Evolutionary conservation across 2,888 invertebrate genomes (phyloP).

Genomic region (Drosophila helvetica): DNA sequence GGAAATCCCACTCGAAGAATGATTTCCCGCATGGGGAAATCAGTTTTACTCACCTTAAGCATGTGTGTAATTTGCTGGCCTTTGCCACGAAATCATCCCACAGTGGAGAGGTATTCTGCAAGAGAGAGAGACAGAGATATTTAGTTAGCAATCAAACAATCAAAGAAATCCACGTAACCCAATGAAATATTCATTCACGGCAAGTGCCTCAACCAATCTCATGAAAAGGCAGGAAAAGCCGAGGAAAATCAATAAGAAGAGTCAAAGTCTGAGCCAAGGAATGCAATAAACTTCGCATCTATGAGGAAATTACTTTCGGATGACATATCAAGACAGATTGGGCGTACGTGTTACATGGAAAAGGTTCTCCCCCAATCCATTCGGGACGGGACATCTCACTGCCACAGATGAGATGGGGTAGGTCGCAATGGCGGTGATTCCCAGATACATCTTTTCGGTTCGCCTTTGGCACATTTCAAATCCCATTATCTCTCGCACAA

Average conservation of each 20-base stretch:
- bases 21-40: conserved; percentile 13
- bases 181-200: conserved; percentile 32
- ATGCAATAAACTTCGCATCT: conserved; percentile 55
- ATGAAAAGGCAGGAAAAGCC: conserved; percentile 4
- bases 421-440: too few species aligned
- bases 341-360: conserved; percentile 22
- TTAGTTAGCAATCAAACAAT: conserved; percentile 28
- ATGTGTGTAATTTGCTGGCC: conserved; percentile 96
- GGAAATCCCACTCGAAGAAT: conserved; percentile 4
- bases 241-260: conserved; percentile 37
- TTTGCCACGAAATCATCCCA: conserved; percentile 98
- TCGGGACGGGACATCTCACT: neutral
- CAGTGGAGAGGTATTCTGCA: conserved; percentile 94
- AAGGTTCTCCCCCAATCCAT: neutral
- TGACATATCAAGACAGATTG: conserved; percentile 24
- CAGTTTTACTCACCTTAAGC: conserved; percentile 90
- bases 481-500: conserved; percentile 9
- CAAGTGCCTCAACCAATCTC: conserved; percentile 1
- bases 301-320: conserved; percentile 43
- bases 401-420: neutral
- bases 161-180: conserved; percentile 5
- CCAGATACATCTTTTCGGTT: neutral
- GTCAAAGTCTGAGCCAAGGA: conserved; percentile 10
- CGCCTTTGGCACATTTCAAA: neutral
- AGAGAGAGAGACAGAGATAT: conserved; percentile 34